These are phyloP conservation scores for Tachysurus vachellii DNA, from an alignment of 2,113 vertebrate genomes.

Conservation along the genomic window DNA sequence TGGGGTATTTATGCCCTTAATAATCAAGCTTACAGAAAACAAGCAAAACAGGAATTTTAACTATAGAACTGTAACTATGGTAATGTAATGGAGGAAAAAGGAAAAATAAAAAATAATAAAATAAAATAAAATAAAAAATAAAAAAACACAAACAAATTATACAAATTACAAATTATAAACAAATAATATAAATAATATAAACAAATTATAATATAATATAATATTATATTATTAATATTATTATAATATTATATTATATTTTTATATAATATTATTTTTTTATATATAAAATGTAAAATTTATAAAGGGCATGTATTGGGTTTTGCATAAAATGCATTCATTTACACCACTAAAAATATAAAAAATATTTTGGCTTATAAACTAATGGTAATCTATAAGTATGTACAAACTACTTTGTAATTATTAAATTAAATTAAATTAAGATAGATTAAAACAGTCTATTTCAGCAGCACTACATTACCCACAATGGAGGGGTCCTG, in stretches of 20 bases:
- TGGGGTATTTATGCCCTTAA: background rate
- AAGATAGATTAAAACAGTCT: too few relatives aligned
- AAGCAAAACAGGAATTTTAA: background rate
- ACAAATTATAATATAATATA: too few relatives aligned
- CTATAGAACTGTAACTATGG: background rate
- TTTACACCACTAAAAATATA: background rate
- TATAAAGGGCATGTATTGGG: background rate
- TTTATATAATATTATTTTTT: too few relatives aligned
- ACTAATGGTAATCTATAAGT: background rate
- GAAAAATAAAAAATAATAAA: too few relatives aligned
- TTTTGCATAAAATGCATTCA: background rate
- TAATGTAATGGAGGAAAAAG: background rate
- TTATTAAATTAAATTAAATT: background rate
- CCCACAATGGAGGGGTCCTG: background rate
- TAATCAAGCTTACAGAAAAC: background rate
- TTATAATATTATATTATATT: too few relatives aligned
- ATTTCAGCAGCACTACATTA: background rate
- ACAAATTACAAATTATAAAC: too few relatives aligned
- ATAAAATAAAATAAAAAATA: too few relatives aligned
- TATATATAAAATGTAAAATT: too few relatives aligned
- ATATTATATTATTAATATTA: too few relatives aligned
- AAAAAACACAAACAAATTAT: background rate
- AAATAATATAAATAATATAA: too few relatives aligned
- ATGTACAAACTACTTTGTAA: too few relatives aligned
- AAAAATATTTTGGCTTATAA: background rate